Evolutionary conservation across 2,888 invertebrate species (phyloP).

Genomic region (Drosophila hamatofila): DNA sequence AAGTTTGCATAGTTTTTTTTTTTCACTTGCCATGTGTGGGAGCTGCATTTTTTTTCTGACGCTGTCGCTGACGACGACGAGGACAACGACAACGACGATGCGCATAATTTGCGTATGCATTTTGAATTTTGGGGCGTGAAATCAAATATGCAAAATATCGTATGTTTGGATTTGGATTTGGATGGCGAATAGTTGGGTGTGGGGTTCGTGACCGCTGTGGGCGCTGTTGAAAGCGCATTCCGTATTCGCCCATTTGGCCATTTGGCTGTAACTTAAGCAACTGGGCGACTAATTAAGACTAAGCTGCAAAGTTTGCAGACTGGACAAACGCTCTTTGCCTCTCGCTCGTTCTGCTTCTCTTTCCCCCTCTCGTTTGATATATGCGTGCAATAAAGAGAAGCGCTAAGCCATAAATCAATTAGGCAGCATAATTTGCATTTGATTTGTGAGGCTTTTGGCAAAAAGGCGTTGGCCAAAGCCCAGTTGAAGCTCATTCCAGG

Average conservation of each 20-base stretch:
- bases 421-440: conserved; percentile 79
- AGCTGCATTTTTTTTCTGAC: conserved; percentile 44
- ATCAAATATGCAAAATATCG: conserved; percentile 79
- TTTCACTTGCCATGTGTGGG: conserved; percentile 65
- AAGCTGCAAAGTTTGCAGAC: conserved; percentile 73
- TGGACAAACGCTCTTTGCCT: conserved; percentile 6
- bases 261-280: conserved; percentile 27
- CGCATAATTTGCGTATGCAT: conserved; percentile 79
- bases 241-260: conserved; percentile 19
- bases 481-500: conserved; percentile 33
- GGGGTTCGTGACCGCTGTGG: not conserved
- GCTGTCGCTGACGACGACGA: not conserved
- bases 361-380: conserved; percentile 32
- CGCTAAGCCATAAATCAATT: conserved; percentile 74
- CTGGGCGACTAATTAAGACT: conserved; percentile 68
- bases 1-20: conserved; percentile 58
- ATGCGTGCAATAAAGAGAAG: conserved; percentile 63
- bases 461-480: conserved; percentile 22
- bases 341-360: not conserved
- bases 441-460: conserved; percentile 69
- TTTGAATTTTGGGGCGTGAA: conserved; percentile 75
- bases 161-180: conserved; percentile 49
- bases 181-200: conserved; percentile 9
- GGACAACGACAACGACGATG: conserved; percentile 59
- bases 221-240: conserved; percentile 33